Evolutionary conservation across 2,113 vertebrate genomes (phyloP).

Genomic region (Nibea coibor): DNA sequence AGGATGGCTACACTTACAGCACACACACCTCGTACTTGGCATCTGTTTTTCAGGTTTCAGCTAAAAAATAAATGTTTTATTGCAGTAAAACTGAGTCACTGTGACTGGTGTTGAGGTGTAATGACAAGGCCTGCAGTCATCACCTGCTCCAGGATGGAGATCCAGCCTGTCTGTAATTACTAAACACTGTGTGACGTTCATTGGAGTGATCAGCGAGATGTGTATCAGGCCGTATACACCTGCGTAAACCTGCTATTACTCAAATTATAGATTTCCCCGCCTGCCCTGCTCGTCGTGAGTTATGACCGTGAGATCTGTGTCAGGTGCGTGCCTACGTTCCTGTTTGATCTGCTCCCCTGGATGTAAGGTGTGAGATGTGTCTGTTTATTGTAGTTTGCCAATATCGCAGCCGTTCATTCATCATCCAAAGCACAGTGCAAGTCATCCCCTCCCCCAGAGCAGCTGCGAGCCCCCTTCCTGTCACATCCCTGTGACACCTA

Average conservation of each 20-base stretch:
- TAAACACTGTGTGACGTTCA: background rate
- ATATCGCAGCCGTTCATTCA: slow-evolving; percentile 36
- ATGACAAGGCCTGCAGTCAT: slow-evolving; percentile 53
- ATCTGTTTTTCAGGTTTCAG: slow-evolving; percentile 31
- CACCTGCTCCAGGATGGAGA: slow-evolving; percentile 28
- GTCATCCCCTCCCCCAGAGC: slow-evolving; percentile 67
- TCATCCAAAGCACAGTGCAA: slow-evolving; percentile 23
- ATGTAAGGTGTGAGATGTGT: background rate
- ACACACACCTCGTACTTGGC: background rate
- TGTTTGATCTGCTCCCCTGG: background rate
- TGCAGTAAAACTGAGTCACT: slow-evolving; percentile 65
- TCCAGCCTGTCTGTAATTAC: slow-evolving; percentile 11
- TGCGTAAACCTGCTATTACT: slow-evolving; percentile 52
- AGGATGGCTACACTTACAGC: background rate
- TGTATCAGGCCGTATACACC: background rate
- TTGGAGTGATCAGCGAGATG: background rate
- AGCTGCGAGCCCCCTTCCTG: slow-evolving; percentile 59
- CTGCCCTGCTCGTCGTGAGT: background rate
- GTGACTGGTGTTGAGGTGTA: slow-evolving; percentile 43
- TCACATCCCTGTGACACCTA: slow-evolving; percentile 53
- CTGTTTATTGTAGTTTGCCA: slow-evolving; percentile 27
- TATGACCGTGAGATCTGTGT: background rate
- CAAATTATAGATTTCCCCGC: slow-evolving; percentile 45
- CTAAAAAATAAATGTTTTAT: slow-evolving; percentile 35
- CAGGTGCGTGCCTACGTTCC: background rate